Percentiles rank a stretch among this genome's conserved stretches.
These are phyloP conservation scores for Peromyscus melanophrys DNA, from an alignment of 2,797 vertebrate species.

Conservation along the genomic window DNA sequence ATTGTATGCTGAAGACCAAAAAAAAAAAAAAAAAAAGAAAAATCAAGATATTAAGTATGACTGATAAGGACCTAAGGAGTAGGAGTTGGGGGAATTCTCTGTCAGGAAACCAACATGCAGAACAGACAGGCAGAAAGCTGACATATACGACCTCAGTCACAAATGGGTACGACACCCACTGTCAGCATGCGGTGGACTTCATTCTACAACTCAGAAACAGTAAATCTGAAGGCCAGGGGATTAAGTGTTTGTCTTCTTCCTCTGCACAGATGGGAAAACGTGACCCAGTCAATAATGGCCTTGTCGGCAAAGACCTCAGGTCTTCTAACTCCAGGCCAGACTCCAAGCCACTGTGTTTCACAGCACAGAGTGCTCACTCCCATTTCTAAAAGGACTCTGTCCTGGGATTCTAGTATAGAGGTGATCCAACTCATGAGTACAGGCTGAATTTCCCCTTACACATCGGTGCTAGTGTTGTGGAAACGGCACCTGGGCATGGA, in stretches of 20 bases:
- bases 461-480: neutral
- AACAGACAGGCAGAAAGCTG: neutral
- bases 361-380: neutral
- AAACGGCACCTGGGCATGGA: neutral
- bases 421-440: neutral
- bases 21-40: neutral
- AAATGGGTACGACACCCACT: rapidly evolving
- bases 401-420: neutral
- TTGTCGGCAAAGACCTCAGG: neutral
- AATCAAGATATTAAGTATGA: neutral
- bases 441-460: neutral
- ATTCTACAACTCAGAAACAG: neutral
- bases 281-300: neutral
- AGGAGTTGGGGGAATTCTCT: neutral
- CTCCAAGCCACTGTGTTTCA: neutral
- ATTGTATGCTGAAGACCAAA: neutral
- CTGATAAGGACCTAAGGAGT: neutral
- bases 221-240: neutral
- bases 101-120: neutral
- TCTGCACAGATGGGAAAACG: neutral
- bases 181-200: neutral
- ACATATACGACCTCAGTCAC: neutral
- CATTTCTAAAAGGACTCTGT: neutral
- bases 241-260: neutral
- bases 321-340: neutral